These are phyloP conservation scores for Choristoneura rosaceana DNA, from an alignment of 2,888 invertebrate species.

Conservation along the genomic window DNA sequence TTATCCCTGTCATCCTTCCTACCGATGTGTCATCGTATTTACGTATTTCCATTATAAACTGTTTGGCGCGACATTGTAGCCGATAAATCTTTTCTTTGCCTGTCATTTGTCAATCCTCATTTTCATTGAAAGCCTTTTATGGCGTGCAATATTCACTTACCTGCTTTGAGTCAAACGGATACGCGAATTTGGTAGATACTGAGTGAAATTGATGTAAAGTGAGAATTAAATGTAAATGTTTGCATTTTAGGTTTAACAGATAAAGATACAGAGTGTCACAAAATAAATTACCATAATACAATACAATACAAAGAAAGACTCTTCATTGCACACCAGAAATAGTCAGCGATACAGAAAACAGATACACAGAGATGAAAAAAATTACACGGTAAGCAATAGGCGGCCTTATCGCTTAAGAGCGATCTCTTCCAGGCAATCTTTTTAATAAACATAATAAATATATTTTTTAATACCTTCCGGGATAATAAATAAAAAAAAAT, in stretches of 20 bases:
- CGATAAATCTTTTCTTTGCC: conserved; percentile 63
- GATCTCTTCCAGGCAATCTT: too few species aligned
- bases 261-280: too few species aligned
- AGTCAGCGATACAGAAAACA: too few species aligned
- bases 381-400: too few species aligned
- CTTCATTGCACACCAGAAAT: too few species aligned
- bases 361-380: too few species aligned
- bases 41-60: conserved; percentile 52
- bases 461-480: too few species aligned
- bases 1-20: background rate
- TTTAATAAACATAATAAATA: too few species aligned
- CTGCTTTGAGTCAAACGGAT: conserved; percentile 3
- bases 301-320: too few species aligned
- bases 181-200: conserved; percentile 9
- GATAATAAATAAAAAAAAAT: too few species aligned
- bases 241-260: background rate
- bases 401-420: too few species aligned
- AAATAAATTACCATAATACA: too few species aligned
- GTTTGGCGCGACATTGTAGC: conserved; percentile 61
- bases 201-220: conserved; percentile 20
- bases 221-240: conserved; percentile 6
- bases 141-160: conserved; percentile 47
- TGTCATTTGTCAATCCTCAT: conserved; percentile 76
- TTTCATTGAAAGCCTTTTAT: conserved; percentile 66
- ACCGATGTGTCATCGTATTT: conserved; percentile 45